Percentiles rank a stretch among this genome's conserved stretches.
phyloP scores from a whole-genome alignment of 2,888 invertebrate genomes.

The Synergus umbraculus region DNA sequence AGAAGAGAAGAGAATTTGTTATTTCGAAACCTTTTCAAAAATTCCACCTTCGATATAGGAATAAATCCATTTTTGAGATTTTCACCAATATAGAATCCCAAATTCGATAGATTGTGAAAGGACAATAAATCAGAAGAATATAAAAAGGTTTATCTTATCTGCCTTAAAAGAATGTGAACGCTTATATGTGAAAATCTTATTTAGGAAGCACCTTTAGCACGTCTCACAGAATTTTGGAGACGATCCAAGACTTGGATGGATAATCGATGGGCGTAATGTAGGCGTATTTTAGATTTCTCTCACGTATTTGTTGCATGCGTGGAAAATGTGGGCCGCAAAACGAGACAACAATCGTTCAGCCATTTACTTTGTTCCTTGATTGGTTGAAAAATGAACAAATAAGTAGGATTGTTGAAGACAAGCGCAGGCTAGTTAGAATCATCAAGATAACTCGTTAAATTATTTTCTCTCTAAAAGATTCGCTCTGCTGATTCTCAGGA shows the following conservation, averaged over 20 bases:
- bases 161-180: conserved; percentile 13
- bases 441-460: conserved; percentile 22
- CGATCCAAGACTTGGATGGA: conserved; percentile 10
- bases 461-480: background rate
- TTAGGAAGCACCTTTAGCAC: conserved; percentile 16
- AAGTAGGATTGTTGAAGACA: conserved; percentile 1
- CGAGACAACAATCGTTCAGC: background rate
- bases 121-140: conserved; percentile 1
- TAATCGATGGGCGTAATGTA: conserved; percentile 18
- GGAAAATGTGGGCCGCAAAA: conserved; percentile 17
- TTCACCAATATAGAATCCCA: no score
- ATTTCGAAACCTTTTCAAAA: no score
- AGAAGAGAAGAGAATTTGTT: no score
- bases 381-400: conserved; percentile 4
- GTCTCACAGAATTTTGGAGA: conserved; percentile 14
- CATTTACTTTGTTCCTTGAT: conserved; percentile 1
- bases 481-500: conserved; percentile 25
- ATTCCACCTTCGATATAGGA: no score
- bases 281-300: conserved; percentile 27
- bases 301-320: conserved; percentile 20
- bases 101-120: background rate
- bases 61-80: no score
- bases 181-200: conserved; percentile 18
- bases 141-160: background rate
- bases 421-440: background rate